Evolutionary conservation across 2,888 invertebrate genomes (phyloP).

Genomic region (Allophyes oxyacanthae): DNA sequence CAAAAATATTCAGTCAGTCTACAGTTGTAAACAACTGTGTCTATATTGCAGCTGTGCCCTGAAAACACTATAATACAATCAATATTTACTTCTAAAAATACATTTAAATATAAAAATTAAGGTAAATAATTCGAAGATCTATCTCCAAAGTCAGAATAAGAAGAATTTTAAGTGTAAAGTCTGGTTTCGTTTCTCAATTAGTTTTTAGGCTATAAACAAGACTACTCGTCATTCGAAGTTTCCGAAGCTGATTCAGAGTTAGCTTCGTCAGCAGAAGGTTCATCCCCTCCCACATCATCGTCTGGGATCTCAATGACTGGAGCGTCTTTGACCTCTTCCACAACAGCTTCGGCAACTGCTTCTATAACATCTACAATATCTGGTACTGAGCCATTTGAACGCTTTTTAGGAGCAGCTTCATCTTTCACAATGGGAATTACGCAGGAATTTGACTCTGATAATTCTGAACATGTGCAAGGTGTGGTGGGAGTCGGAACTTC

Average conservation of each 20-base stretch:
- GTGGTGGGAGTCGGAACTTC: too few relatives aligned
- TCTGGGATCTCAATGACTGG: not conserved
- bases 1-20: slow-evolving; percentile 9
- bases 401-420: not conserved
- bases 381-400: not conserved
- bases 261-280: not conserved
- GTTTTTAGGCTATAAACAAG: not conserved
- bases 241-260: not conserved
- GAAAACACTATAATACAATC: not conserved
- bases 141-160: not conserved
- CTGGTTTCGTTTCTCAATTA: not conserved
- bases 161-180: too few relatives aligned
- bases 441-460: slow-evolving; percentile 4
- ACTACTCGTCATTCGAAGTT: slow-evolving; percentile 2
- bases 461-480: slow-evolving; percentile 14
- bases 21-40: not conserved
- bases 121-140: not conserved
- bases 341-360: not conserved
- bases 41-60: not conserved
- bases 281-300: not conserved
- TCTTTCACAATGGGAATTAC: not conserved
- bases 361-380: not conserved
- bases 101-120: not conserved
- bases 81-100: slow-evolving; percentile 4
- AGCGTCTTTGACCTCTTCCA: not conserved